Evolutionary conservation across 2,888 invertebrate species (phyloP).

Genomic region (Caenorhabditis sp.): DNA sequence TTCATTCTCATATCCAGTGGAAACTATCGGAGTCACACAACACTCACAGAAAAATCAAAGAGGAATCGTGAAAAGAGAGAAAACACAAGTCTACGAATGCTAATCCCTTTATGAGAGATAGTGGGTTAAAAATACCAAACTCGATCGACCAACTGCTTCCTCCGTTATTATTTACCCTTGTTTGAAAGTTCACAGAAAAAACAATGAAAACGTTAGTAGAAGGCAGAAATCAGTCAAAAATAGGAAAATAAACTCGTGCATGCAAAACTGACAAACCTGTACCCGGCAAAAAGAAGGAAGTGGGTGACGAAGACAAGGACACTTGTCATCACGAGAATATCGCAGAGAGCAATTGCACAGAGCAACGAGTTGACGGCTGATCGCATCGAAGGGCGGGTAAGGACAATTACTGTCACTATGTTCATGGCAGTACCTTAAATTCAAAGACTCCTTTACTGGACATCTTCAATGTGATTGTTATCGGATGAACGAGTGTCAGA

Average conservation of each 20-base stretch:
- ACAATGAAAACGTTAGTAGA: conserved; percentile 15
- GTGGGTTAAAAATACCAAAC: conserved; percentile 39
- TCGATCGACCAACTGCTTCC: conserved; percentile 16
- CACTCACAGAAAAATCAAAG: conserved; percentile 39
- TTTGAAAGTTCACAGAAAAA: conserved; percentile 15
- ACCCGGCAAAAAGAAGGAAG: conserved; percentile 77
- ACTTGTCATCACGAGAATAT: conserved; percentile 80
- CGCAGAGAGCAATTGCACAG: conserved; percentile 82
- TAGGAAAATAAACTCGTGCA: conserved; percentile 26
- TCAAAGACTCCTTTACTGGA: no score
- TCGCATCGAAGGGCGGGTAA: conserved; percentile 80
- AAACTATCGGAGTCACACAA: conserved; percentile 32
- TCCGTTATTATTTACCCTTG: conserved; percentile 1
- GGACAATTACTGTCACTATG: conserved; percentile 79
- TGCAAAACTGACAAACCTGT: conserved; percentile 71
- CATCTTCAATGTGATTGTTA: no score
- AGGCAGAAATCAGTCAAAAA: conserved; percentile 32
- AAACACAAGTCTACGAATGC: conserved; percentile 21
- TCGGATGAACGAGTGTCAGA: no score
- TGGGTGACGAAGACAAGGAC: conserved; percentile 80
- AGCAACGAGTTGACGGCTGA: conserved; percentile 78
- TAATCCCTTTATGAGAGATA: conserved; percentile 17
- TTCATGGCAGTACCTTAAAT: conserved; percentile 80
- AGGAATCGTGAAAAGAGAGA: conserved; percentile 27
- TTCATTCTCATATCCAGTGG: conserved; percentile 34